phyloP scores from a whole-genome alignment of 2,113 vertebrate species.

The Ctenodactylus gundi region DNA sequence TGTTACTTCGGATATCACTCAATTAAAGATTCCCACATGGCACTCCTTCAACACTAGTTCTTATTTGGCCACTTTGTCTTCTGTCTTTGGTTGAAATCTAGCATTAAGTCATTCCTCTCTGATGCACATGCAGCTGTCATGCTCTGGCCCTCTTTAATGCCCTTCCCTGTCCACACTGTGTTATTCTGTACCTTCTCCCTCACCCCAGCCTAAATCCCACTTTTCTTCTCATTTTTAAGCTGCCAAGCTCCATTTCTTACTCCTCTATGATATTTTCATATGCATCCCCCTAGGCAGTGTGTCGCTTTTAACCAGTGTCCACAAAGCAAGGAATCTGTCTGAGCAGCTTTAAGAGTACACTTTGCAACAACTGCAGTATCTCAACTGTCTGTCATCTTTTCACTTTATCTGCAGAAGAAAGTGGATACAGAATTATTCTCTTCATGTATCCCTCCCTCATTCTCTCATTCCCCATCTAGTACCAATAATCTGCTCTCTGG shows the following conservation, averaged over 20 bases:
- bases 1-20: background rate
- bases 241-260: background rate
- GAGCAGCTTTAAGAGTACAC: background rate
- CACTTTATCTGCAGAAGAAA: background rate
- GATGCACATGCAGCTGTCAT: background rate
- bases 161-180: background rate
- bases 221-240: background rate
- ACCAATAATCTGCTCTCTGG: background rate
- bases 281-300: background rate
- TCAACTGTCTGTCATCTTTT: background rate
- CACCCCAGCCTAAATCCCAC: background rate
- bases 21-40: background rate
- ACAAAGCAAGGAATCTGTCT: background rate
- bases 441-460: background rate
- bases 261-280: background rate
- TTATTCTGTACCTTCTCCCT: background rate
- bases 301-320: background rate
- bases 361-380: accelerated
- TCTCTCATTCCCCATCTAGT: background rate
- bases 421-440: background rate
- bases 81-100: conserved; percentile 8
- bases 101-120: background rate
- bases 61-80: background rate
- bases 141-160: conserved; percentile 4
- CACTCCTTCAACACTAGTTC: background rate